Conservation (phyloP, 1,140 invertebrate genomes). For the Maniola jurtina region DNA sequence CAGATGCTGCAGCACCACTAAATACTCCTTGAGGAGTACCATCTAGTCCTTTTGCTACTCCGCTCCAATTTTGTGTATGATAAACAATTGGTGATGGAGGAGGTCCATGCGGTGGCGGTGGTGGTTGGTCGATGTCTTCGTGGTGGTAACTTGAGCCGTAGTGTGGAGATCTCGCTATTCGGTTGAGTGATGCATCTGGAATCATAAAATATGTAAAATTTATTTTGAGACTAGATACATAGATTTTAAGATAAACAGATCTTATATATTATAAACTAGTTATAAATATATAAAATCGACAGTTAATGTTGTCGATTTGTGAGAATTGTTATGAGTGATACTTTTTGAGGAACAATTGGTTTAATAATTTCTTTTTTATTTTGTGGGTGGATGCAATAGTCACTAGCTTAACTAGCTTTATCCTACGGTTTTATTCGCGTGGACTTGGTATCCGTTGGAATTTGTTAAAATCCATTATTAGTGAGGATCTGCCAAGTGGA, state of each 20-base stretch:
- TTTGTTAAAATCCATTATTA: too few species aligned
- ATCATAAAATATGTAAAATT: slow-evolving; percentile 18
- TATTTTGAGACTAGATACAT: not conserved
- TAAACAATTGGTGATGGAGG: slow-evolving; percentile 47
- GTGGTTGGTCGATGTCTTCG: slow-evolving; percentile 23
- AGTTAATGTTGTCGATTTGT: too few species aligned
- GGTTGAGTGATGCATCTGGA: slow-evolving; percentile 38
- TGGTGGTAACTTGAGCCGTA: slow-evolving; percentile 24
- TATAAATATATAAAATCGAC: too few species aligned
- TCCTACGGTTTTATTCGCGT: too few species aligned
- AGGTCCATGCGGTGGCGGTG: slow-evolving; percentile 38
- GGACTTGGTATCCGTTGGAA: too few species aligned
- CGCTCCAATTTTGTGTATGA: slow-evolving; percentile 60
- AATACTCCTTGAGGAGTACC: slow-evolving; percentile 51
- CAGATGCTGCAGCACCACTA: slow-evolving; percentile 59
- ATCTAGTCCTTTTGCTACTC: slow-evolving; percentile 38
- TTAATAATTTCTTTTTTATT: too few species aligned
- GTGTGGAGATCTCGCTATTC: slow-evolving; percentile 46
- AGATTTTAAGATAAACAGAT: too few species aligned
- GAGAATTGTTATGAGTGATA: too few species aligned
- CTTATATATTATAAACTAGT: too few species aligned
- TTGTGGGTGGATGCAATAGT: too few species aligned
- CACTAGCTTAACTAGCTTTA: too few species aligned
- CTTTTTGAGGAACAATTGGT: not conserved
- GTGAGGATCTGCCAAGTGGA: too few species aligned